Evolutionary conservation across 2,113 vertebrate species (phyloP).

Genomic region (Chauna torquata): DNA sequence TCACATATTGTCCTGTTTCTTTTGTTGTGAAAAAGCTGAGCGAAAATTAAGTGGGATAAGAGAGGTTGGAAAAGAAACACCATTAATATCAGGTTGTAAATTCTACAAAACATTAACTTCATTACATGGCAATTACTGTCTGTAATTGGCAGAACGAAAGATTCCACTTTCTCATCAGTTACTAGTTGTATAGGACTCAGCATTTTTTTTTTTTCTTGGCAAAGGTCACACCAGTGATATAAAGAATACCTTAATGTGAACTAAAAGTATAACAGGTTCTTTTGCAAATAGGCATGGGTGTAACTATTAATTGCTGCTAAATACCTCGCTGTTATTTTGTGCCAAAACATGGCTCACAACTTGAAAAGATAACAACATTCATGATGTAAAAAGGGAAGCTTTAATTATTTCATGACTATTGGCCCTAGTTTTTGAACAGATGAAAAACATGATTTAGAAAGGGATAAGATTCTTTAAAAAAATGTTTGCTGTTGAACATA

Average conservation of each 20-base stretch:
- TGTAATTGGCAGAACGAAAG: conserved; percentile 83
- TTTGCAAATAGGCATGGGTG: conserved; percentile 19
- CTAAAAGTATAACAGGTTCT: conserved; percentile 31
- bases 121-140: conserved; percentile 89
- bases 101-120: conserved; percentile 93
- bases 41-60: conserved; percentile 73
- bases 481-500: neutral
- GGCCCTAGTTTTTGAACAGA: neutral
- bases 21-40: conserved; percentile 78
- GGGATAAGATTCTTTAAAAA: neutral
- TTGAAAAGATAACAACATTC: neutral
- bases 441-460: neutral
- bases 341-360: neutral
- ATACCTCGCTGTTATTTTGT: neutral
- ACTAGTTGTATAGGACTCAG: conserved; percentile 77
- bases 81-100: conserved; percentile 87
- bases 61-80: conserved; percentile 69
- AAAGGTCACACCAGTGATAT: conserved; percentile 83
- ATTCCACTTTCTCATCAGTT: conserved; percentile 77
- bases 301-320: conserved; percentile 58
- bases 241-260: conserved; percentile 52
- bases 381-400: neutral
- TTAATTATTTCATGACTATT: neutral
- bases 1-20: conserved; percentile 81
- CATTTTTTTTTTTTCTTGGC: conserved; percentile 79